A percentile compares a stretch with the other conserved stretches of the same genome.
phyloP scores from a whole-genome alignment of 1,140 invertebrate genomes.

The Littorina saxatilis region DNA sequence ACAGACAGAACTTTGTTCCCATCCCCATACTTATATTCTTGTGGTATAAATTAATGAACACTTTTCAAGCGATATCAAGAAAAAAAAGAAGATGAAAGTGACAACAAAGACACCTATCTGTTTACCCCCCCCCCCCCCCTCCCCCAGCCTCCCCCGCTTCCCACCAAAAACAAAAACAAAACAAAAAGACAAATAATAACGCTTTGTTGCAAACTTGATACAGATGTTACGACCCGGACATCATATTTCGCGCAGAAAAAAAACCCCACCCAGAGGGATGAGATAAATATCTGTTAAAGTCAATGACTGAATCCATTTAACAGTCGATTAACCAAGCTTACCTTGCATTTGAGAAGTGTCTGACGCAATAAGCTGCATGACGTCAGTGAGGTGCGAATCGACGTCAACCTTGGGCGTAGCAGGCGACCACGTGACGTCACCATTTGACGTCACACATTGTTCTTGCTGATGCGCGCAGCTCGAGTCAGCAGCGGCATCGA shows the following conservation, averaged over 20 bases:
- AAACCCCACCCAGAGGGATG: neutral
- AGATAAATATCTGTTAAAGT: neutral
- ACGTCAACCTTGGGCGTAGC: neutral
- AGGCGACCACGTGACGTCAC: neutral
- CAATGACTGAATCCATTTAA: no score
- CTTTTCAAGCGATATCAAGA: neutral
- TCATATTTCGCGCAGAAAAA: neutral
- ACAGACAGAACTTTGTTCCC: no score
- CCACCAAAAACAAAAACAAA: no score
- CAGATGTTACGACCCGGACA: neutral
- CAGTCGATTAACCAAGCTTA: neutral
- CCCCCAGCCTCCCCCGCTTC: no score
- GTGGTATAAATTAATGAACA: neutral
- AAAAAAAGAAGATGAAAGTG: no score
- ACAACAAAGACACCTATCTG: no score
- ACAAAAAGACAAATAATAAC: no score
- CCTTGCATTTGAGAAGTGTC: neutral
- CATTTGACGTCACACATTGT: neutral
- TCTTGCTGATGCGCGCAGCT: neutral
- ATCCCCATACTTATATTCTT: neutral
- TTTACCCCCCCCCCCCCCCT: no score
- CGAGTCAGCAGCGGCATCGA: neutral
- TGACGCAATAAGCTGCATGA: constrained; percentile 29
- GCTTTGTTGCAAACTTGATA: neutral
- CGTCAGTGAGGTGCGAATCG: constrained; percentile 23